phyloP scores from a whole-genome alignment of 2,797 vertebrate species.

The Chromis chromis region DNA sequence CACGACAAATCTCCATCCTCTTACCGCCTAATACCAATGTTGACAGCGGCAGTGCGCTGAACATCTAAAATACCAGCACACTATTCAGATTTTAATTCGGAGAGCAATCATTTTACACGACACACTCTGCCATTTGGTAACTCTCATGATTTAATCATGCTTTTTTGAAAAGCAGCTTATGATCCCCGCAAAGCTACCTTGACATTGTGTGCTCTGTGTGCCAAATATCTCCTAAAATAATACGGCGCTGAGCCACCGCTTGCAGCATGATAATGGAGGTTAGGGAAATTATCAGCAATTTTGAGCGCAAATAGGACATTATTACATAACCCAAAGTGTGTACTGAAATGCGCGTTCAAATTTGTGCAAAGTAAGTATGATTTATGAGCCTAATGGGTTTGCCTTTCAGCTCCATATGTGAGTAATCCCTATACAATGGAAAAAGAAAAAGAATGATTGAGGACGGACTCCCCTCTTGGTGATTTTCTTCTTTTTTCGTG shows the following conservation, averaged over 20 bases:
- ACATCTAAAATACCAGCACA: neutral
- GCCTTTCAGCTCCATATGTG: constrained; percentile 41
- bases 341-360: constrained; percentile 15
- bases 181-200: constrained; percentile 37
- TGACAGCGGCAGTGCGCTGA: neutral
- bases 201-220: constrained; percentile 14
- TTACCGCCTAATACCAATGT: neutral
- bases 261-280: neutral
- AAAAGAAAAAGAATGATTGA: constrained; percentile 39
- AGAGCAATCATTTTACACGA: constrained; percentile 22
- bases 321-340: constrained; percentile 23
- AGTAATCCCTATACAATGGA: constrained; percentile 37
- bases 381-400: constrained; percentile 41
- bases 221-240: constrained; percentile 44
- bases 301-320: constrained; percentile 22
- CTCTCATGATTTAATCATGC: constrained; percentile 46
- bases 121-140: constrained; percentile 36
- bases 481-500: constrained; percentile 55
- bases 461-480: constrained; percentile 35
- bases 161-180: constrained; percentile 60
- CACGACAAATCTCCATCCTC: constrained; percentile 24
- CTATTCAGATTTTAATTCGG: neutral
- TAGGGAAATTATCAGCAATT: constrained; percentile 18
- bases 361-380: constrained; percentile 28
- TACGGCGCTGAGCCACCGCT: constrained; percentile 7